Conservation (phyloP, 30 jellyfish, hydroid and myxozoan species). For the Cassiopea xamachana region DNA sequence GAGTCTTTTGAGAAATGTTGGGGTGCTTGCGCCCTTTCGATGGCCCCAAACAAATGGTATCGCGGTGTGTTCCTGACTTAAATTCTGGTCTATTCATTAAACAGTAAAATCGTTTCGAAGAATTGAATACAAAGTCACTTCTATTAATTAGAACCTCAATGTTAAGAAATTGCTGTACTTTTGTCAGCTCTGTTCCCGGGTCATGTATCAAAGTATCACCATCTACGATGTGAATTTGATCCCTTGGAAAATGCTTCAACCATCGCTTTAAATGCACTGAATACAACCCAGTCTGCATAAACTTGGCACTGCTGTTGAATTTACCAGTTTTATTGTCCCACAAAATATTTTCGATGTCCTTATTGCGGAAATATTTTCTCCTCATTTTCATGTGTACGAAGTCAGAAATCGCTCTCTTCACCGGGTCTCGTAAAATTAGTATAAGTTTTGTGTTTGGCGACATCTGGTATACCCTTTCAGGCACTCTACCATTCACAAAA, state of each 20-base stretch:
- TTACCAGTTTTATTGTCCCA: slow-evolving; percentile 24
- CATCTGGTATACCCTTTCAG: slow-evolving; percentile 74
- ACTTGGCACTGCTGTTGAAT: slow-evolving; percentile 34
- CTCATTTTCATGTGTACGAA: slow-evolving; percentile 79
- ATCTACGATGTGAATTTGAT: slow-evolving; percentile 83
- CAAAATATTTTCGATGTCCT: slow-evolving; percentile 39
- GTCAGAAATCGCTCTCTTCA: slow-evolving; percentile 89
- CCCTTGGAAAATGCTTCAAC: slow-evolving; percentile 72
- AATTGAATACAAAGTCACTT: slow-evolving; percentile 68
- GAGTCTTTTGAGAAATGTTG: slow-evolving; percentile 47
- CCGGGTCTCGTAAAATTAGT: slow-evolving; percentile 88
- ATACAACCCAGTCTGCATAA: slow-evolving; percentile 71
- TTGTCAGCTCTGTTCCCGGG: slow-evolving; percentile 77
- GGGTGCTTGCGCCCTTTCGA: slow-evolving; percentile 96
- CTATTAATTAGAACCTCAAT: slow-evolving; percentile 62
- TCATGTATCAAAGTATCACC: slow-evolving; percentile 82
- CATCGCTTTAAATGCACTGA: slow-evolving; percentile 72
- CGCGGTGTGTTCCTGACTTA: neutral
- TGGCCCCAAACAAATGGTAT: slow-evolving; percentile 72
- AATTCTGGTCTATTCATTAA: slow-evolving; percentile 30
- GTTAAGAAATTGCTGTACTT: slow-evolving; percentile 86
- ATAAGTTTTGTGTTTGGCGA: slow-evolving; percentile 75
- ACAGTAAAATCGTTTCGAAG: slow-evolving; percentile 91
- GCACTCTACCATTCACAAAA: slow-evolving; percentile 66
- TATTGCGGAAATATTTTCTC: slow-evolving; percentile 30